Percentiles rank a stretch among this genome's conserved stretches.
These are phyloP conservation scores for Melospiza melodia DNA, from an alignment of 2,113 vertebrate genomes.

Conservation along the genomic window DNA sequence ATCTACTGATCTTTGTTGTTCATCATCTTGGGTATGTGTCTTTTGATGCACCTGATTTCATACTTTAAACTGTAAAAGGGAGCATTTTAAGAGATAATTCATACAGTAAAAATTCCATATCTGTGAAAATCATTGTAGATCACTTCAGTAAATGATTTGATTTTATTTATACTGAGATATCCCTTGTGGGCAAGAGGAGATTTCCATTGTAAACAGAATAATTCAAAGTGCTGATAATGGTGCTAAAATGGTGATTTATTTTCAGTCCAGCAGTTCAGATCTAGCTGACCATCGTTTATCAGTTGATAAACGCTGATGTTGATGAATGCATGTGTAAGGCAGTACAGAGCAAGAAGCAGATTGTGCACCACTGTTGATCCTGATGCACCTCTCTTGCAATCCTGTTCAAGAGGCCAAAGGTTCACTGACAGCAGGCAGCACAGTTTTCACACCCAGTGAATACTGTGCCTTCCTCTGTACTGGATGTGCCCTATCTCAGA, in stretches of 20 bases:
- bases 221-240: not conserved
- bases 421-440: not conserved
- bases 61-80: not conserved
- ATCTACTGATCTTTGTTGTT: not conserved
- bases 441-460: not conserved
- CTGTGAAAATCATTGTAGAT: not conserved
- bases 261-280: not conserved
- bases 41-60: not conserved
- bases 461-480: not conserved
- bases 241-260: not conserved
- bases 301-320: not conserved
- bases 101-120: not conserved
- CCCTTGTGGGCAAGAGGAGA: not conserved
- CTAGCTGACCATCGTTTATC: not conserved
- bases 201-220: not conserved
- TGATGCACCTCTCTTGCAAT: not conserved
- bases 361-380: not conserved
- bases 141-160: accelerated
- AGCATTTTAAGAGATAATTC: not conserved
- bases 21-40: accelerated
- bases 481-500: not conserved
- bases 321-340: not conserved
- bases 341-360: not conserved
- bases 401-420: not conserved
- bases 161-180: not conserved